phyloP scores from a whole-genome alignment of 2,797 vertebrate genomes.

The Mus spretus region DNA sequence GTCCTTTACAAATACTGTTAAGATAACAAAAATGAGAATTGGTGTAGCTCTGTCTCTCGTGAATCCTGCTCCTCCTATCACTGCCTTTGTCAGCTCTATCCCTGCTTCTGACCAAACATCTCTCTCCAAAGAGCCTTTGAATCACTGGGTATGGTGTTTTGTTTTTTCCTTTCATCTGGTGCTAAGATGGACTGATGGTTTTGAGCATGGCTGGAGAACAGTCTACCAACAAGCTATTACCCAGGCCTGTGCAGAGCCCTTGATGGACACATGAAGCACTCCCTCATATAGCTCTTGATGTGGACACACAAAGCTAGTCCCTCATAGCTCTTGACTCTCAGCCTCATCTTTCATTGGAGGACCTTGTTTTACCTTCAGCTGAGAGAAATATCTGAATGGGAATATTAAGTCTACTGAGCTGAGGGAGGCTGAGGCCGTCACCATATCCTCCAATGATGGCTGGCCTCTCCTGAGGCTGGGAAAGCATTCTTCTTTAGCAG shows the following conservation, averaged over 20 bases:
- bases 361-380: not conserved
- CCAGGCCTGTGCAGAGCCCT: not conserved
- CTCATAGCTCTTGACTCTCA: not conserved
- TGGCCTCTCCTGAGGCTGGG: not conserved
- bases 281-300: not conserved
- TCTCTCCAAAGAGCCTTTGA: not conserved
- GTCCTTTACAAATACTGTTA: not conserved
- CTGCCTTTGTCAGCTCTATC: not conserved
- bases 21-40: not conserved
- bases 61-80: not conserved
- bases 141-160: not conserved
- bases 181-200: not conserved
- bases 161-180: no score
- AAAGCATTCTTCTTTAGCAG: not conserved
- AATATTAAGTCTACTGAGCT: not conserved
- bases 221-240: not conserved
- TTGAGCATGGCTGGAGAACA: not conserved
- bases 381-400: not conserved
- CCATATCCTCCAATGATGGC: not conserved
- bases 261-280: not conserved
- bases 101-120: not conserved
- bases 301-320: no score
- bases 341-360: not conserved
- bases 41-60: not conserved
- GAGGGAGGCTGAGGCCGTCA: not conserved